Conservation (phyloP, 2,888 invertebrate species). For the Athalia cordata region DNA sequence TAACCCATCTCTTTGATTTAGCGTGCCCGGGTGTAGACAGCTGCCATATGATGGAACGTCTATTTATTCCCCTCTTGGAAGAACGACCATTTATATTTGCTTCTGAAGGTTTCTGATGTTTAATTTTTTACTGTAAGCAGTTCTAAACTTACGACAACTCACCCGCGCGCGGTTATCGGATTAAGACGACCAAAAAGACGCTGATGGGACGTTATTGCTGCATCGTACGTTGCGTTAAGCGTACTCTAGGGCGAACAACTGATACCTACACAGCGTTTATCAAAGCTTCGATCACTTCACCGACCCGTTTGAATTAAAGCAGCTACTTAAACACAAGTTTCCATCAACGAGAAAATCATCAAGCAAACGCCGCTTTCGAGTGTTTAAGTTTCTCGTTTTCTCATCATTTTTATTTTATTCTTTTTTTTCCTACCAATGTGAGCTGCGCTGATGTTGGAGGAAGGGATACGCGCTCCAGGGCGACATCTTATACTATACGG, state of each 20-base stretch:
- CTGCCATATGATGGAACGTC: slow-evolving; percentile 61
- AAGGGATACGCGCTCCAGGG: slow-evolving; percentile 13
- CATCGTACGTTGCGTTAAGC: not conserved
- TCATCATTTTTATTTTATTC: not conserved
- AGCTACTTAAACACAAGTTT: not conserved
- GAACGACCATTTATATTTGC: slow-evolving; percentile 49
- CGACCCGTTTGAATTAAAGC: not conserved
- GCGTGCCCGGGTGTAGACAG: slow-evolving; percentile 60
- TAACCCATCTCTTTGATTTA: slow-evolving; percentile 60
- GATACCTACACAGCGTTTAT: not conserved
- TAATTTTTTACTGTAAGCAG: slow-evolving; percentile 42
- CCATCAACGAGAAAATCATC: not conserved
- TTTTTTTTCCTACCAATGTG: not conserved
- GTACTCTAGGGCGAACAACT: not conserved
- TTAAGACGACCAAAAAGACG: slow-evolving; percentile 26
- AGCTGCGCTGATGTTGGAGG: not conserved
- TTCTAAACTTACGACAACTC: slow-evolving; percentile 40
- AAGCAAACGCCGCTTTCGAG: not conserved
- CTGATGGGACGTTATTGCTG: not conserved
- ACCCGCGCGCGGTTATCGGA: slow-evolving; percentile 28
- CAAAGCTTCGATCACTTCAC: slow-evolving; percentile 14
- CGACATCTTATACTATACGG: slow-evolving; percentile 26
- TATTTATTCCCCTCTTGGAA: slow-evolving; percentile 65
- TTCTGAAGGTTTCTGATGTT: slow-evolving; percentile 43
- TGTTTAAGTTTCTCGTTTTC: not conserved